Base-by-base conservation (phyloP, 2,113 vertebrate species). In the Anthoscopus minutus region DNA sequence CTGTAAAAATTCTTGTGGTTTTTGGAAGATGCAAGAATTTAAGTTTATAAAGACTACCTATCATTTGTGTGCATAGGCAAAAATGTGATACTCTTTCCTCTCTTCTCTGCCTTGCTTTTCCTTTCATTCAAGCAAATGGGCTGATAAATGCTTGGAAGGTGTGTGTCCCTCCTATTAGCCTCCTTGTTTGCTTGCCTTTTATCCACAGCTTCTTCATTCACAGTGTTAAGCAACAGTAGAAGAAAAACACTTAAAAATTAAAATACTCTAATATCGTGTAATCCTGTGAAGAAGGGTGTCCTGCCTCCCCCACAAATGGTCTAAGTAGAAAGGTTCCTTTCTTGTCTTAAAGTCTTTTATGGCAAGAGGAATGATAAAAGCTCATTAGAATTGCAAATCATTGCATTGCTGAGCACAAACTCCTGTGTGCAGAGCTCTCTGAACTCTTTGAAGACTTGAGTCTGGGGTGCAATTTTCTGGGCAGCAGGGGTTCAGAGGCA, bases 191-290 rank as follows among this genome's bases (percentile, higher is more conserved):
- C 42, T 86, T 69, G 28, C 15, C 19, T 54, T 30, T 67, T 91
- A 87, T 60, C 60, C 56, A 14, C n/a, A 66, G 33, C 48, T 86
- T 81, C 50, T 65, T 23, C 47, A 5, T 57, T 87, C 31, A 50
- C 40, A 53, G 18, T 25, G 24, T 47, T 48, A 64, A 74, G 64
- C 15, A 87, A 44, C 11, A 33, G 38, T 19, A 73, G 37, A 66
- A 69, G 31, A 60, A 71, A 79, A 81, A 18, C 18, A 13, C 23
- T 56, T 14, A 6, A 58, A 73, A 84, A 79, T 37, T 16, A 74
- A 48, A 50, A 7, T 40, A 14, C 1, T 61, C 12, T 45, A 2
- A 85, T 78, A 25, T 4, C 0, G 1, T 5, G 0, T 81, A 38
- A 20, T 61, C 73, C 25, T 72, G 74, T 53, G 78, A 61, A 74